Evolutionary conservation across 2,113 vertebrate species (phyloP).

Genomic region (Xiphias gladius): DNA sequence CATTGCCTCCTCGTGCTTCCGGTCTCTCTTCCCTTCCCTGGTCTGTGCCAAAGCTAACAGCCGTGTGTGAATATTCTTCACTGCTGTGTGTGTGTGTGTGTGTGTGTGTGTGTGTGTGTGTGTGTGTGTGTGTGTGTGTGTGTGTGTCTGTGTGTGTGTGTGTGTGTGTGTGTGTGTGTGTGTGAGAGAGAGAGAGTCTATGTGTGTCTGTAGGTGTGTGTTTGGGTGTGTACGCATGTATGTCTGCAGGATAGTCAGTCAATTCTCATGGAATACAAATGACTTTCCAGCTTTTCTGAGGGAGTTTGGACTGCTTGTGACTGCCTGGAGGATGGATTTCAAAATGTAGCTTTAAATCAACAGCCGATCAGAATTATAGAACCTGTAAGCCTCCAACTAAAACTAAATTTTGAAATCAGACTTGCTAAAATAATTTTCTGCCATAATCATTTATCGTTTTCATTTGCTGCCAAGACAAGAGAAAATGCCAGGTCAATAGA

Average conservation of each 20-base stretch:
- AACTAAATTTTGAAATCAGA: neutral
- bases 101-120: slow-evolving; percentile 36
- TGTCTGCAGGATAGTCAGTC: slow-evolving; percentile 59
- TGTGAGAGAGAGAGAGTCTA: neutral
- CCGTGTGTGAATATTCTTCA: slow-evolving; percentile 46
- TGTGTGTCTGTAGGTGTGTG: slow-evolving; percentile 54
- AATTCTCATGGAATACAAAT: slow-evolving; percentile 70
- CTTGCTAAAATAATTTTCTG: neutral
- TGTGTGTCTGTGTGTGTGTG: slow-evolving; percentile 45
- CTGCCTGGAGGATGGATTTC: slow-evolving; percentile 22
- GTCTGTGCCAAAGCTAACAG: slow-evolving; percentile 68
- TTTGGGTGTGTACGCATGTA: slow-evolving; percentile 44
- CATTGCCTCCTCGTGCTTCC: slow-evolving; percentile 53
- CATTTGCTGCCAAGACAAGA: neutral
- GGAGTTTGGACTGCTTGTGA: slow-evolving; percentile 34
- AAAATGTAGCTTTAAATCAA: slow-evolving; percentile 30
- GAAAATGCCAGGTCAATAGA: neutral
- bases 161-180: slow-evolving; percentile 43
- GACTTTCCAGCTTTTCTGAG: slow-evolving; percentile 52
- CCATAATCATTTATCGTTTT: no score
- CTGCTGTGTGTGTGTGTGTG: slow-evolving; percentile 23
- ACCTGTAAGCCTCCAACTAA: neutral
- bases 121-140: slow-evolving; percentile 60
- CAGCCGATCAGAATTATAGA: slow-evolving; percentile 4
- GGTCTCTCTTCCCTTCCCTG: slow-evolving; percentile 48